Percentiles rank a stretch among this genome's conserved stretches.
phyloP scores from a whole-genome alignment of 1,140 invertebrate species.

The Homalodisca vitripennis region DNA sequence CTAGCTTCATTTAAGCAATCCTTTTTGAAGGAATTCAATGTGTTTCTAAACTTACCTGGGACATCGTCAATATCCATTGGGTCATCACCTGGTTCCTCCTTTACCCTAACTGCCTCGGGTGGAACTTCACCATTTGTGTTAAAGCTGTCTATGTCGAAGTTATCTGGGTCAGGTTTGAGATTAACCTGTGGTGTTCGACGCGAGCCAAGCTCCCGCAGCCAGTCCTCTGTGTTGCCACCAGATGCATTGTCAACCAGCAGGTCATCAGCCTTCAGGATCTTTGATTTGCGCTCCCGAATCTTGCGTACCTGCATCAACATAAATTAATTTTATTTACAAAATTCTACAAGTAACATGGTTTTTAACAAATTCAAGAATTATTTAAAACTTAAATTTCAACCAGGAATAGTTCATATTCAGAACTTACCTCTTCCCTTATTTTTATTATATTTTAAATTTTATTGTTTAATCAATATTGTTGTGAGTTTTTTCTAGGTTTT shows the following conservation, averaged over 20 bases:
- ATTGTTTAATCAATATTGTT: too few relatives aligned
- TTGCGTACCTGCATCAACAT: conserved; percentile 46
- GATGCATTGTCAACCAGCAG: conserved; percentile 44
- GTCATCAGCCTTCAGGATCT: conserved; percentile 59
- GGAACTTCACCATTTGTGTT: neutral
- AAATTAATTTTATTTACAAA: too few relatives aligned
- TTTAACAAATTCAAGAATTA: too few relatives aligned
- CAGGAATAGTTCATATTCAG: too few relatives aligned
- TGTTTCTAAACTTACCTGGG: conserved; percentile 46
- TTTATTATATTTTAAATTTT: too few relatives aligned
- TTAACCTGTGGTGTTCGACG: conserved; percentile 47
- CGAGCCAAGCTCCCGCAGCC: conserved; percentile 54
- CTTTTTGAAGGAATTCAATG: too few relatives aligned
- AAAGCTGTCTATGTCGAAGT: conserved; percentile 18
- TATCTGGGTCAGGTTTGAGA: conserved; percentile 29
- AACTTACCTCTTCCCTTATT: too few relatives aligned
- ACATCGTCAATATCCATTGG: conserved; percentile 55
- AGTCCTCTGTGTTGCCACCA: conserved; percentile 46
- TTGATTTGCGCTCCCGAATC: conserved; percentile 48
- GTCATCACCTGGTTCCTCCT: conserved; percentile 46
- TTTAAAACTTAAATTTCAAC: too few relatives aligned
- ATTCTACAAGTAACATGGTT: too few relatives aligned
- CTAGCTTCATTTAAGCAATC: too few relatives aligned
- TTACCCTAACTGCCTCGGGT: conserved; percentile 44
- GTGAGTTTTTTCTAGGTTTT: too few relatives aligned